Conservation (phyloP, 2,888 invertebrate species). For the Odontothrips loti region DNA sequence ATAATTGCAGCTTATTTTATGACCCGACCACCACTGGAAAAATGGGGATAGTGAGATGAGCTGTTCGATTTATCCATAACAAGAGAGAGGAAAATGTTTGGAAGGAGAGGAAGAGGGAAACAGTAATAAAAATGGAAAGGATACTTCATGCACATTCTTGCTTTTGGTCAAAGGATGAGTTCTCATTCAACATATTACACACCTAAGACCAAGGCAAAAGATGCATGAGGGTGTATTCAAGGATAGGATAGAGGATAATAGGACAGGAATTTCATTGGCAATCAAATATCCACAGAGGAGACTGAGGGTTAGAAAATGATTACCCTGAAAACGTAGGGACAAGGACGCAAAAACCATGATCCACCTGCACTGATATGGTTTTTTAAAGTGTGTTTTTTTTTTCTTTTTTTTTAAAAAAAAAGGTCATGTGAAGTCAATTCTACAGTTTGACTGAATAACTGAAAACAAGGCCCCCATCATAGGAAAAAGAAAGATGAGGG, state of each 20-base stretch:
- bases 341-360: no score
- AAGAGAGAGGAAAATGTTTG: not conserved
- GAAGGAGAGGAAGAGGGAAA: not conserved
- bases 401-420: not conserved
- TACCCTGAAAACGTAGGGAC: no score
- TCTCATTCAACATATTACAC: not conserved
- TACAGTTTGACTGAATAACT: no score
- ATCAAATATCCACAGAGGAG: no score
- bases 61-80: no score
- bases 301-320: no score
- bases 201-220: not conserved
- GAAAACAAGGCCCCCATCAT: no score
- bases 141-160: not conserved
- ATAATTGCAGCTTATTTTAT: no score
- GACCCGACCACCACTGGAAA: no score
- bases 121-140: slow-evolving; percentile 4
- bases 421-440: not conserved
- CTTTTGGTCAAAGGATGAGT: slow-evolving; percentile 2
- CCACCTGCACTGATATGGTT: no score
- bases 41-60: no score
- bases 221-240: not conserved
- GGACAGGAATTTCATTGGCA: not conserved
- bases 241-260: not conserved
- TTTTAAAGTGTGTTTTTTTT: not conserved
- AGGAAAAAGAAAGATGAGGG: no score